Conservation (phyloP, 64 coral and sea anemone genomes). For the Pocillopora verrucosa region DNA sequence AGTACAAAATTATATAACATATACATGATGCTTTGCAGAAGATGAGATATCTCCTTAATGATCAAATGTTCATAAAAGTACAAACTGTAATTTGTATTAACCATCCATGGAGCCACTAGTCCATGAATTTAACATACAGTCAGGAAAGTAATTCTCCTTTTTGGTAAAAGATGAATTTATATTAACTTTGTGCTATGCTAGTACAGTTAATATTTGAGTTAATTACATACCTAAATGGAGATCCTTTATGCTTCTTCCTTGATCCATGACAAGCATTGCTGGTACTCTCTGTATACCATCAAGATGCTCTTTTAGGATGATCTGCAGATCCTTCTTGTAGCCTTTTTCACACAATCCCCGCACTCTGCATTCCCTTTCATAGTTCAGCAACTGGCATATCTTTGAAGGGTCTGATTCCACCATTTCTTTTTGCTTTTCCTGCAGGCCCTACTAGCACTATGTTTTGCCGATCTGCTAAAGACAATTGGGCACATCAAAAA, state of each 20-base stretch:
- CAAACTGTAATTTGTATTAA: too few species aligned
- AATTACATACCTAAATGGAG: slow-evolving; percentile 37
- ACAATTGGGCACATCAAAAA: slow-evolving; percentile 21
- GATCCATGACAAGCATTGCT: slow-evolving; percentile 30
- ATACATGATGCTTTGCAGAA: too few species aligned
- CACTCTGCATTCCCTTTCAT: slow-evolving; percentile 7
- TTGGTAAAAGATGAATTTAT: neutral
- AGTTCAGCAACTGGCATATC: slow-evolving; percentile 25
- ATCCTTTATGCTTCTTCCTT: slow-evolving; percentile 4
- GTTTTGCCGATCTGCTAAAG: slow-evolving; percentile 10
- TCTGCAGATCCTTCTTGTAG: slow-evolving; percentile 43
- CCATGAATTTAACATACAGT: too few species aligned
- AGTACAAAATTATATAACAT: too few species aligned
- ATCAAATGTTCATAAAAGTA: too few species aligned
- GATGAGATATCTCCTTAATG: too few species aligned
- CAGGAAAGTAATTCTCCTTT: too few species aligned
- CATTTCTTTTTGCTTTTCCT: slow-evolving; percentile 33
- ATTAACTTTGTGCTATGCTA: neutral
- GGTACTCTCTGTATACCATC: slow-evolving; percentile 44
- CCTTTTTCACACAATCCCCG: slow-evolving; percentile 21
- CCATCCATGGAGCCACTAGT: too few species aligned
- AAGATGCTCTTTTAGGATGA: slow-evolving; percentile 40
- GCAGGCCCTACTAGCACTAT: slow-evolving; percentile 53
- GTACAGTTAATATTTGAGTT: neutral
- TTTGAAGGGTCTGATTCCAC: slow-evolving; percentile 56